Evolutionary conservation across 2,797 vertebrate genomes (phyloP).

Genomic region (Phylloscopus collybita): DNA sequence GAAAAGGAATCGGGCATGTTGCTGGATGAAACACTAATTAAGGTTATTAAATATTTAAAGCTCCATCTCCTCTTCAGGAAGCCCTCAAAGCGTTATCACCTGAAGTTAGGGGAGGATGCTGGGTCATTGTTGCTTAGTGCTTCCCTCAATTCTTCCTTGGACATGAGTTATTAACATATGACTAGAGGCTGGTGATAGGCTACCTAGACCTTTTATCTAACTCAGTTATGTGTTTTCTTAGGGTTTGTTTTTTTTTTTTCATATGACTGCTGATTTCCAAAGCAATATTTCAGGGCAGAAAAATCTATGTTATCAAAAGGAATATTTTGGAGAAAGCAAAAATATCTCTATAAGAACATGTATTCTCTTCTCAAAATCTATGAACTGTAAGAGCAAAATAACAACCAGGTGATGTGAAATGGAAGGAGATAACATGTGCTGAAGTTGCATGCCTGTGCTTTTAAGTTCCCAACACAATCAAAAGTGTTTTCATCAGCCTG

Average conservation of each 20-base stretch:
- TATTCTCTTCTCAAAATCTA: not conserved
- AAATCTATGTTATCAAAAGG: not conserved
- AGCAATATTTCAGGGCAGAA: not conserved
- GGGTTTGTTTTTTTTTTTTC: fast-evolving
- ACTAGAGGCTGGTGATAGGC: not conserved
- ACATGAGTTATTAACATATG: not conserved
- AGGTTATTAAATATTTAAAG: not conserved
- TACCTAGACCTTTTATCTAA: not conserved
- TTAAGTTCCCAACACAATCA: not conserved
- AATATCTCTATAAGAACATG: not conserved
- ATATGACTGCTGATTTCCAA: not conserved
- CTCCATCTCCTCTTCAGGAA: not conserved
- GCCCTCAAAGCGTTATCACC: not conserved
- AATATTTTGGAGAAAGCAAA: not conserved
- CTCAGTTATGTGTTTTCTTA: not conserved
- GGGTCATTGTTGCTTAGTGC: not conserved
- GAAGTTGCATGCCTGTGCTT: not conserved
- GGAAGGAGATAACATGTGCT: not conserved
- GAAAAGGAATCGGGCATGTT: not conserved
- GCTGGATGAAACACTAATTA: not conserved
- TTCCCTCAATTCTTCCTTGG: not conserved
- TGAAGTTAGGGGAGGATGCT: not conserved
- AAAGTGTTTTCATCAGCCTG: not conserved
- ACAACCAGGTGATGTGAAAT: not conserved
- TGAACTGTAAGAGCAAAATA: not conserved